phyloP scores from a whole-genome alignment of 2,797 vertebrate species.

The Microctenopoma steveboyesi region DNA sequence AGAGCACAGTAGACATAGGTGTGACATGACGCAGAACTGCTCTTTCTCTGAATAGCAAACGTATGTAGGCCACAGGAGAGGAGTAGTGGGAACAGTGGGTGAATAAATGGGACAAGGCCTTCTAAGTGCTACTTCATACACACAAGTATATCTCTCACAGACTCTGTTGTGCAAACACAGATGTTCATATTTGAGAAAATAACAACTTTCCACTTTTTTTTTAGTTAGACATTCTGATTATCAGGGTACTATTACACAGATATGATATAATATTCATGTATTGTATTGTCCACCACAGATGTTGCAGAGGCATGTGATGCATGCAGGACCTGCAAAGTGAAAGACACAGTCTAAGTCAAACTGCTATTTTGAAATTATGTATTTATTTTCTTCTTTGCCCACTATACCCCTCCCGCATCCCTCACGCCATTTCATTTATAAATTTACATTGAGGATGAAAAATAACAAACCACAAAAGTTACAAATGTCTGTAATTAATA shows the following conservation, averaged over 20 bases:
- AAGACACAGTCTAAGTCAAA: not conserved
- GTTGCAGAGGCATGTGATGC: not conserved
- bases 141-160: slow-evolving; percentile 8
- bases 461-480: not conserved
- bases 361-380: not conserved
- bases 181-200: slow-evolving; percentile 13
- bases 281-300: not conserved
- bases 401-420: not conserved
- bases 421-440: not conserved
- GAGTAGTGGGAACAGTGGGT: slow-evolving; percentile 1
- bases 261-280: not conserved
- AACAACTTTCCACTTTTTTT: slow-evolving; percentile 5
- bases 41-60: slow-evolving; percentile 38
- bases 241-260: not conserved
- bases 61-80: slow-evolving; percentile 58
- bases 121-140: slow-evolving; percentile 10
- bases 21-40: slow-evolving; percentile 31
- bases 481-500: too few species aligned
- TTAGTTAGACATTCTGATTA: not conserved
- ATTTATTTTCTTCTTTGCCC: not conserved
- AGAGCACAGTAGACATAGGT: slow-evolving; percentile 7
- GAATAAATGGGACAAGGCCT: slow-evolving; percentile 21
- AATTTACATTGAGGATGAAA: not conserved
- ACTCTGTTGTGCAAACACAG: slow-evolving; percentile 11
- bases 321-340: not conserved